Percentiles rank a stretch among this genome's conserved stretches.
Conservation (phyloP, 2,888 invertebrate genomes). For the Pelosia muscerda region DNA sequence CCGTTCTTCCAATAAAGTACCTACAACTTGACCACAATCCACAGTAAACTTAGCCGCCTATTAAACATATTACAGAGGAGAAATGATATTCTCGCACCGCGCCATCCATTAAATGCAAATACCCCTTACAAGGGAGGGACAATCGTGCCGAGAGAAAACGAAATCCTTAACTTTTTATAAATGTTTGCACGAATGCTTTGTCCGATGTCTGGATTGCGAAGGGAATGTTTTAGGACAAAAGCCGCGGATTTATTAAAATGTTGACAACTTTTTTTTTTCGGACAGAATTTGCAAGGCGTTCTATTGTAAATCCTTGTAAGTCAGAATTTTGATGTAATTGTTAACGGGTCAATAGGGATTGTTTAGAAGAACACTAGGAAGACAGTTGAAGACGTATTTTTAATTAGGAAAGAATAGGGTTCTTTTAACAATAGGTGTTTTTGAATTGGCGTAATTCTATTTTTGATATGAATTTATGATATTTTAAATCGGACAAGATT, state of each 20-base stretch:
- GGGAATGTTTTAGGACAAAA: slow-evolving; percentile 68
- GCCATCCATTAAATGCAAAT: slow-evolving; percentile 70
- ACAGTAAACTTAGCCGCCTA: slow-evolving; percentile 24
- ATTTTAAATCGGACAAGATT: no score
- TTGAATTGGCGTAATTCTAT: neutral
- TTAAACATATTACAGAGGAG: slow-evolving; percentile 39
- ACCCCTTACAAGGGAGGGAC: slow-evolving; percentile 57
- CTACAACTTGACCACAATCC: neutral
- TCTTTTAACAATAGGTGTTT: neutral
- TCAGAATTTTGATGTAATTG: slow-evolving; percentile 49
- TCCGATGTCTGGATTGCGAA: slow-evolving; percentile 70
- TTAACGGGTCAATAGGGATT: slow-evolving; percentile 34
- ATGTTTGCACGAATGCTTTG: slow-evolving; percentile 77
- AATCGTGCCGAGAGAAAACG: slow-evolving; percentile 58
- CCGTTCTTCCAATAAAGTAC: neutral
- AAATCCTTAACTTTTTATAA: slow-evolving; percentile 75
- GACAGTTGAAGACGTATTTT: neutral
- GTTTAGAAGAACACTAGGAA: slow-evolving; percentile 7
- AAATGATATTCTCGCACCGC: slow-evolving; percentile 48
- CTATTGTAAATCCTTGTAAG: slow-evolving; percentile 39
- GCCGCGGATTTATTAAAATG: slow-evolving; percentile 74
- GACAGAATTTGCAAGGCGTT: slow-evolving; percentile 34
- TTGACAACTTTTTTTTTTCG: slow-evolving; percentile 68
- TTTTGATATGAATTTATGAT: neutral
- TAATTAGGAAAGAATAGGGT: neutral